These are phyloP conservation scores for Turnix velox DNA, from an alignment of 2,113 vertebrate genomes.

Conservation along the genomic window DNA sequence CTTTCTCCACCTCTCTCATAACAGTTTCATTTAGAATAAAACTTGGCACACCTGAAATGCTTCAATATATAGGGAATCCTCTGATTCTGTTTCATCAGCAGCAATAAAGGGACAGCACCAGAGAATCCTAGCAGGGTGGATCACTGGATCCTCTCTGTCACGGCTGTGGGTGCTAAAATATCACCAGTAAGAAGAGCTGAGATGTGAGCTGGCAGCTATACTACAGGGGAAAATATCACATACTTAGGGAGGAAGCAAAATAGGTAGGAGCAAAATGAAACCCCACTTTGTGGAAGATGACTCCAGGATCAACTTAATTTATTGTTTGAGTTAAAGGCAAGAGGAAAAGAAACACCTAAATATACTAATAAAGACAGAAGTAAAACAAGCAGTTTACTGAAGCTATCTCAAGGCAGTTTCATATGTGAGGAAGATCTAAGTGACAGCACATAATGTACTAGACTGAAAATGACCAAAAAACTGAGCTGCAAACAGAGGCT, in stretches of 20 bases:
- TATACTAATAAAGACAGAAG: not conserved
- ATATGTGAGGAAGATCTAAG: not conserved
- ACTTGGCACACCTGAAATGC: slow-evolving; percentile 1
- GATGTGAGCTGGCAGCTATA: not conserved
- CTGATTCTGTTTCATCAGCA: not conserved
- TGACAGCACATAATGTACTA: not conserved
- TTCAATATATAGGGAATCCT: not conserved
- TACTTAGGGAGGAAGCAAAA: not conserved
- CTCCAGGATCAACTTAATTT: not conserved
- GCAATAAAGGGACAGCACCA: not conserved
- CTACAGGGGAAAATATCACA: not conserved
- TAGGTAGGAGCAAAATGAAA: not conserved
- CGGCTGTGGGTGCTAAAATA: not conserved
- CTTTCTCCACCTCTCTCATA: slow-evolving; percentile 30
- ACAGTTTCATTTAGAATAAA: not conserved
- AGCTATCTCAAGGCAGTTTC: not conserved
- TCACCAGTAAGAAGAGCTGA: not conserved
- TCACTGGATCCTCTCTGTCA: not conserved
- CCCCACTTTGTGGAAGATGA: not conserved
- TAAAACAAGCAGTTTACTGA: not conserved
- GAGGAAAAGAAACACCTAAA: not conserved
- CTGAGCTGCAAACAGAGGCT: not conserved
- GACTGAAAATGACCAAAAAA: not conserved
- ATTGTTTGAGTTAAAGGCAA: not conserved
- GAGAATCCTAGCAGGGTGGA: not conserved